Evolutionary conservation across 2,113 vertebrate species (phyloP), one percentile per base, ranked within the genome.

Genomic region (Campylorhamphus procurvoides): DNA sequence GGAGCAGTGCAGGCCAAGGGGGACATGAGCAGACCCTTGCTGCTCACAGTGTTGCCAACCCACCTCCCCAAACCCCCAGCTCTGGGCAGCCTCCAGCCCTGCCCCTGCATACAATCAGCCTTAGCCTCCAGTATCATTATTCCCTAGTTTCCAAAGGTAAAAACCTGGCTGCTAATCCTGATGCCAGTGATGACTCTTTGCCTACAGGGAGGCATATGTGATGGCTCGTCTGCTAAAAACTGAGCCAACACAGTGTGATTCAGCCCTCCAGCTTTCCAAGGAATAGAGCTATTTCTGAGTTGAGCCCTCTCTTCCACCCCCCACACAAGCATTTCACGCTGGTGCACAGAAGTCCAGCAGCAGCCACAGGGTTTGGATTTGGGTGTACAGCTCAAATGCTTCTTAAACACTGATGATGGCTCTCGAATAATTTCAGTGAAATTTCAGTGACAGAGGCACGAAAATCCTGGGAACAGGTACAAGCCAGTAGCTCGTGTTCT

Each of bases 211-310:
- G 94, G 96, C 96, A 94, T 96, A 84, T 96, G 94, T 89, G 93
- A 95, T 52, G 95, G 90, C 88, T 97, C 66, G 96, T 94, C 96
- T 96, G 92, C 92, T 94, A 78, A 96, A 92, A 95, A 66, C 93
- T 93, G 96, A 96, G 94, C 96, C 96, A 97, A 96, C 96, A 96
- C 94, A 92, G 82, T 56, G 95, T 97, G 96, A 97, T 95, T 96
- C 96, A 97, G 96, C 67, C 93, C 83, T 94, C 77, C 71, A 96
- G 92, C 94, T 97, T 97, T 95, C 94, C 96, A 95, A 95, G 93
- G 94, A 95, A 96, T 62, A 84, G 46, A 96, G 94, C 94, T 96
- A 95, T 96, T 97, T 96, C 92, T 88, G 95, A 96, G 96, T 58
- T 46, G 15, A 64, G 90, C 88, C 78, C 83, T 92, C 92, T 40